Conservation (phyloP, 2,888 invertebrate species). For the Glaucopsyche alexis region DNA sequence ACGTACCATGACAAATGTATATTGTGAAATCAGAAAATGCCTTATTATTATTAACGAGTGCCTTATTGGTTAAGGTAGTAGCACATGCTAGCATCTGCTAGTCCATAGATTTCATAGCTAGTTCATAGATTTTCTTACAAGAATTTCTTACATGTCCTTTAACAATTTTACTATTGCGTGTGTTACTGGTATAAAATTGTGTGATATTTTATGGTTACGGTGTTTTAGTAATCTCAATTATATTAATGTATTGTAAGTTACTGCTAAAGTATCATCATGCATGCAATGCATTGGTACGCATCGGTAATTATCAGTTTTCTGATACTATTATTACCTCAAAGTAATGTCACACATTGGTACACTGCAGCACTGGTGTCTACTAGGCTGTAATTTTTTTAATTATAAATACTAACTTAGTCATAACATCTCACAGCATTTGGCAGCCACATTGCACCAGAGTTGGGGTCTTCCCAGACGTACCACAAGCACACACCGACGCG, state of each 20-base stretch:
- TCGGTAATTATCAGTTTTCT: background rate
- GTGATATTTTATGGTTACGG: conserved; percentile 16
- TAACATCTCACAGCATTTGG: background rate
- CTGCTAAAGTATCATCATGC: too few species aligned
- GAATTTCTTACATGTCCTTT: background rate
- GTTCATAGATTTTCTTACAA: too few species aligned
- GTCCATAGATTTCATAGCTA: too few species aligned
- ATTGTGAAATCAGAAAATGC: background rate
- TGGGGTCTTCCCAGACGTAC: too few species aligned
- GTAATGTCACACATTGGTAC: background rate
- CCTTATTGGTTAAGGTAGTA: conserved; percentile 12
- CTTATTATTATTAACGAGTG: background rate
- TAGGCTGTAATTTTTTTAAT: background rate
- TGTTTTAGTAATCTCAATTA: conserved; percentile 17
- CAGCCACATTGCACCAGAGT: background rate
- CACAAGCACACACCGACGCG: too few species aligned
- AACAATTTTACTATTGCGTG: background rate
- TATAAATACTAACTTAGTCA: background rate
- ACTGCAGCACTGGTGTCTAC: too few species aligned
- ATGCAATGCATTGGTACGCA: too few species aligned
- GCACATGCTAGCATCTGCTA: too few species aligned
- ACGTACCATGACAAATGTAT: background rate
- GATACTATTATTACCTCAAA: background rate
- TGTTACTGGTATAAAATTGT: background rate
- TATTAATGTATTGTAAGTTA: conserved; percentile 14